These are phyloP conservation scores for Amphiprion ocellaris DNA, from an alignment of 2,113 vertebrate genomes.

Conservation along the genomic window DNA sequence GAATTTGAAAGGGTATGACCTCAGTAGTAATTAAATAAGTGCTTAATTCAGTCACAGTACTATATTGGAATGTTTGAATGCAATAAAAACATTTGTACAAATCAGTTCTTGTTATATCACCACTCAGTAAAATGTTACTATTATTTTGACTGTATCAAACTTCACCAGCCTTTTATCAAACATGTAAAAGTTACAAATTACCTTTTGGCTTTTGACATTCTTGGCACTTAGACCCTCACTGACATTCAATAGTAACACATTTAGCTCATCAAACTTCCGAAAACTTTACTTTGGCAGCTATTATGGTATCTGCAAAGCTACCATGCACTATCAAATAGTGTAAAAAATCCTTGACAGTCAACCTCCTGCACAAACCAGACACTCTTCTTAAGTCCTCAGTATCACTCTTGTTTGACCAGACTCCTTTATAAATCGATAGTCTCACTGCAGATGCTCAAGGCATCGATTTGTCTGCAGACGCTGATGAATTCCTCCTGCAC, in stretches of 20 bases:
- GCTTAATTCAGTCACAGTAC: constrained; percentile 74
- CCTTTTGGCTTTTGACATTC: constrained; percentile 75
- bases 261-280: constrained; percentile 47
- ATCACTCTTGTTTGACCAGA: constrained; percentile 37
- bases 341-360: constrained; percentile 12
- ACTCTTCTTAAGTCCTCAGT: constrained; percentile 26
- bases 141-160: constrained; percentile 58
- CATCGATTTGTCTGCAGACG: constrained; percentile 85
- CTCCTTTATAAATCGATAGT: constrained; percentile 84
- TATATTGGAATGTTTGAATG: constrained; percentile 74
- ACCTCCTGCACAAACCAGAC: constrained; percentile 18
- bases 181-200: constrained; percentile 79
- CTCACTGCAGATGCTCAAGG: constrained; percentile 84
- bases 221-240: constrained; percentile 77
- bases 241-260: constrained; percentile 55
- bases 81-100: constrained; percentile 75
- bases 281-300: constrained; percentile 51
- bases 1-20: constrained; percentile 29
- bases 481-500: constrained; percentile 85
- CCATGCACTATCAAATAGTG: constrained; percentile 52
- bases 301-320: constrained; percentile 40
- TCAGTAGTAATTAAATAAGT: constrained; percentile 80
- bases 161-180: constrained; percentile 63
- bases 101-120: constrained; percentile 49
- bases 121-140: constrained; percentile 50